Percentiles rank a stretch among this genome's conserved stretches.
Evolutionary conservation across 2,888 invertebrate species (phyloP).

Genomic region (Oscheius sp.): DNA sequence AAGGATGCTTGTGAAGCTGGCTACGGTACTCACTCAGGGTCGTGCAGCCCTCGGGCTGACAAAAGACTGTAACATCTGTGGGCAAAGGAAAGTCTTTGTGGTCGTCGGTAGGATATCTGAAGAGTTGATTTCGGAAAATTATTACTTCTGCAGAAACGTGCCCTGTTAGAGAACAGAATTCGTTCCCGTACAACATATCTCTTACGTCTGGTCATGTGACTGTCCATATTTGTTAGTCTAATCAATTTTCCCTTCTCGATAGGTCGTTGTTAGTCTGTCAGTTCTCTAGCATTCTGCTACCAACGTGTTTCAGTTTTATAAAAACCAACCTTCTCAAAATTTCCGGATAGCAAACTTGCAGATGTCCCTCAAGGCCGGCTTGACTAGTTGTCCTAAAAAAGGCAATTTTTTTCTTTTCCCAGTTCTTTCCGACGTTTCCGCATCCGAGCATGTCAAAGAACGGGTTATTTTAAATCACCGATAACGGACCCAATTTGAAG

Average conservation of each 20-base stretch:
- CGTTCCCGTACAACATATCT: no score
- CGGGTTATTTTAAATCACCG: background rate
- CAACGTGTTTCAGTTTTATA: no score
- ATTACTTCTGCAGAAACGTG: no score
- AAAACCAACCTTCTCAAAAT: conserved; percentile 50
- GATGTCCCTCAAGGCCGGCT: conserved; percentile 34
- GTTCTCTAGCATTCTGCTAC: no score
- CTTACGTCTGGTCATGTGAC: no score
- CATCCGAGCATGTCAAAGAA: background rate
- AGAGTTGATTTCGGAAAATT: conserved; percentile 73
- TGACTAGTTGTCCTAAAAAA: conserved; percentile 41
- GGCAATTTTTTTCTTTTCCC: background rate
- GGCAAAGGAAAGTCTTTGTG: conserved; percentile 91
- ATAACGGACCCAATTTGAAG: background rate
- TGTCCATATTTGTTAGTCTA: no score
- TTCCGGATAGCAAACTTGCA: conserved; percentile 55
- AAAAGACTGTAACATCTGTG: conserved; percentile 98
- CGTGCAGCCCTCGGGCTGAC: conserved; percentile 97
- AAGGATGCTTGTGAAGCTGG: conserved; percentile 16
- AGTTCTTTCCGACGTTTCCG: background rate
- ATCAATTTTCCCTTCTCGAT: no score
- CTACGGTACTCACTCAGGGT: conserved; percentile 79
- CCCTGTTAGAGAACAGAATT: no score
- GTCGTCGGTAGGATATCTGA: conserved; percentile 79
- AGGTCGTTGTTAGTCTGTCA: no score